These are phyloP conservation scores for Perca flavescens DNA, from an alignment of 2,113 vertebrate genomes.

Conservation along the genomic window DNA sequence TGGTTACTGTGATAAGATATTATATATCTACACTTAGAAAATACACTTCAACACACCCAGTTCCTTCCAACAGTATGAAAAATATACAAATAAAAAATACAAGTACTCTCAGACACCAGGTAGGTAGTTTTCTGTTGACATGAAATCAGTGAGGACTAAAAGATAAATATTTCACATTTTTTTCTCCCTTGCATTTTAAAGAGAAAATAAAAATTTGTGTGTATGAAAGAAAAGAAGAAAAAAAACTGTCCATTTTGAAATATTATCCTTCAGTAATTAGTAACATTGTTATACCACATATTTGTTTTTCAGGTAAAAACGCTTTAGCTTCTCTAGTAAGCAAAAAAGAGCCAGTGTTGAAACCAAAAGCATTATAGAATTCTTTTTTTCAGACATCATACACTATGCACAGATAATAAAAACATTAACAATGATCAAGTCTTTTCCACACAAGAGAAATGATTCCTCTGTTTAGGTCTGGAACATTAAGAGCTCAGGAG, in stretches of 20 bases:
- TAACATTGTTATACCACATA: slow-evolving; percentile 75
- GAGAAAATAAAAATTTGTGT: slow-evolving; percentile 67
- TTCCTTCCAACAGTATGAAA: slow-evolving; percentile 83
- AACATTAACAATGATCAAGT: slow-evolving; percentile 74
- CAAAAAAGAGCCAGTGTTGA: slow-evolving; percentile 83
- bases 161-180: slow-evolving; percentile 87
- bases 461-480: slow-evolving; percentile 39
- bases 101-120: slow-evolving; percentile 80
- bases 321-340: slow-evolving; percentile 62
- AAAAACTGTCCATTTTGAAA: slow-evolving; percentile 68
- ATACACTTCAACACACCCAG: slow-evolving; percentile 75
- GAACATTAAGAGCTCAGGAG: slow-evolving; percentile 49
- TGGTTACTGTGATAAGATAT: slow-evolving; percentile 73
- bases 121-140: slow-evolving; percentile 85
- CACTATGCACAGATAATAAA: slow-evolving; percentile 79
- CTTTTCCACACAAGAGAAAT: slow-evolving; percentile 51
- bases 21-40: slow-evolving; percentile 79
- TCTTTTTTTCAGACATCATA: slow-evolving; percentile 79
- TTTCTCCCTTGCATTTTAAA: slow-evolving; percentile 68
- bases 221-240: slow-evolving; percentile 58
- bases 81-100: slow-evolving; percentile 85
- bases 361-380: slow-evolving; percentile 80
- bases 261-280: slow-evolving; percentile 77
- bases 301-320: slow-evolving; percentile 70
- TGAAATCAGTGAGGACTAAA: slow-evolving; percentile 83